Percentiles rank a stretch among this genome's conserved stretches.
These are phyloP conservation scores for Takifugu flavidus DNA, from an alignment of 2,113 vertebrate genomes.

Conservation along the genomic window DNA sequence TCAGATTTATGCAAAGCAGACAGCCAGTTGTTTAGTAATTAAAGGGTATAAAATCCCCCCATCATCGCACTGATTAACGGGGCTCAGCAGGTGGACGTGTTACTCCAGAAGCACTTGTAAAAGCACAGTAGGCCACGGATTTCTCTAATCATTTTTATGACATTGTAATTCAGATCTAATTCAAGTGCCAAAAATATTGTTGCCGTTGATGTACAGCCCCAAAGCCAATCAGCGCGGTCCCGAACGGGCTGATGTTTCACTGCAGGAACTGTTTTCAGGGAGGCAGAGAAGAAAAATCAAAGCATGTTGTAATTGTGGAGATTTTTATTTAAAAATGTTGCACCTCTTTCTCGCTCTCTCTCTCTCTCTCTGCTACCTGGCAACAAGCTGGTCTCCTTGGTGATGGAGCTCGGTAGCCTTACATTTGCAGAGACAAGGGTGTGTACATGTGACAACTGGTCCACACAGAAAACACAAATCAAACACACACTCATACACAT, in stretches of 20 bases:
- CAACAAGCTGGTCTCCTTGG: constrained; percentile 71
- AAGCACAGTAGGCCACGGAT: not conserved
- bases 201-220: no score
- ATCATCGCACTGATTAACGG: not conserved
- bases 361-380: constrained; percentile 62
- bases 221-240: no score
- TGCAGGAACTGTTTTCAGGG: no score
- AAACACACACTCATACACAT: constrained; percentile 27
- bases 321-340: constrained; percentile 27
- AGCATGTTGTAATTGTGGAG: not conserved
- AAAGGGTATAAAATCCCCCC: not conserved
- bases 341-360: constrained; percentile 26
- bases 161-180: not conserved
- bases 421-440: constrained; percentile 47
- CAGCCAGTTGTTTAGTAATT: not conserved
- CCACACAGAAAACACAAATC: constrained; percentile 30
- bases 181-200: not conserved
- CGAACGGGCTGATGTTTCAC: no score
- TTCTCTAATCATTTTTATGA: not conserved
- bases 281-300: no score
- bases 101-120: not conserved
- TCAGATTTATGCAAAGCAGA: not conserved
- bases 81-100: not conserved
- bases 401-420: constrained; percentile 59
- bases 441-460: constrained; percentile 34